A percentile compares a stretch with the other conserved stretches of the same genome.
phyloP scores from a whole-genome alignment of 1,140 invertebrate genomes.

The Holotrichia oblita region DNA sequence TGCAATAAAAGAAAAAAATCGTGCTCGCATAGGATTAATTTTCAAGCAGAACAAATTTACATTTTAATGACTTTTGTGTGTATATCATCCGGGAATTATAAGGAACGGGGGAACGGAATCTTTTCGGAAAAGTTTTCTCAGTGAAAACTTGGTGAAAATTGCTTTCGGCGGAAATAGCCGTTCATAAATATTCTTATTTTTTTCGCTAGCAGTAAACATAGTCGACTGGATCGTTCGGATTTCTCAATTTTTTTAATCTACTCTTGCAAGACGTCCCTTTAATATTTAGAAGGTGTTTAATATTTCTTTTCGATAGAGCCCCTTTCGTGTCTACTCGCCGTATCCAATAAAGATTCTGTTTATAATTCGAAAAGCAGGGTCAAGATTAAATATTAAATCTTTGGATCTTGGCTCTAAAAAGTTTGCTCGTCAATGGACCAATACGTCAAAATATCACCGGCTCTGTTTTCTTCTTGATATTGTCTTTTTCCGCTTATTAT shows the following conservation, averaged over 20 bases:
- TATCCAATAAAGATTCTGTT: not conserved
- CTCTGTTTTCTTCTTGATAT: too few species aligned
- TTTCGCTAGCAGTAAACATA: not conserved
- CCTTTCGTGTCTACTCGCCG: not conserved
- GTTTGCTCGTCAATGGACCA: not conserved
- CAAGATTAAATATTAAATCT: not conserved
- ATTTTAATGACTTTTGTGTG: constrained; percentile 21
- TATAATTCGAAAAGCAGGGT: not conserved
- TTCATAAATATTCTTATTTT: constrained; percentile 13
- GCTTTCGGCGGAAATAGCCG: constrained; percentile 14
- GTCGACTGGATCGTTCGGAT: not conserved
- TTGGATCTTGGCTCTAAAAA: not conserved
- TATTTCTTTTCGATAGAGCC: not conserved
- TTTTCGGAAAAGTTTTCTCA: not conserved
- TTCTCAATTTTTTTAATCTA: not conserved
- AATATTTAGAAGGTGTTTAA: constrained; percentile 14
- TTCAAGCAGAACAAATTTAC: constrained; percentile 13
- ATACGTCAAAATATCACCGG: too few species aligned
- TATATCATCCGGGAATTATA: constrained; percentile 5
- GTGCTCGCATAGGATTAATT: constrained; percentile 6
- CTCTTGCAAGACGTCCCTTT: not conserved
- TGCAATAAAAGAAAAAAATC: constrained; percentile 5
- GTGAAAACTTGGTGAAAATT: constrained; percentile 17
- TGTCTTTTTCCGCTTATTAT: too few species aligned
- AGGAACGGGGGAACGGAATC: not conserved